Conservation (phyloP, 2,797 vertebrate genomes). For the Eupleurogrammus muticus region DNA sequence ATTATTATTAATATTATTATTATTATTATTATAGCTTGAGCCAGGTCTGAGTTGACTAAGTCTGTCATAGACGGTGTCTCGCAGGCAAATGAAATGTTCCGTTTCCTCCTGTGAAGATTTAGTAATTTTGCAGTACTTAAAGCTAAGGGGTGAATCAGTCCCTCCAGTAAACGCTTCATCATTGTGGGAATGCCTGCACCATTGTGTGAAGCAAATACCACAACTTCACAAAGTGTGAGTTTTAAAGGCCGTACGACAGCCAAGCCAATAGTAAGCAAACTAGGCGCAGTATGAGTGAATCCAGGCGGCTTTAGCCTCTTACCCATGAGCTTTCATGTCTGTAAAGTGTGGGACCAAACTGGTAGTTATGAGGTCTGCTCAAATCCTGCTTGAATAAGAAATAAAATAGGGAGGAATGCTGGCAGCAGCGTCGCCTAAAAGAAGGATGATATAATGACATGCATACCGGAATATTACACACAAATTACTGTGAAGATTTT, state of each 20-base stretch:
- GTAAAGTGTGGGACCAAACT: slow-evolving; percentile 48
- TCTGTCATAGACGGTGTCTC: slow-evolving; percentile 7
- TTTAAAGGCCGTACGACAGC: slow-evolving; percentile 70
- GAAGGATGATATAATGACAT: slow-evolving; percentile 14
- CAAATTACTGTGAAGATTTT: slow-evolving; percentile 26
- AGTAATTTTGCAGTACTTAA: slow-evolving; percentile 35
- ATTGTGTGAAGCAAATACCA: slow-evolving; percentile 62
- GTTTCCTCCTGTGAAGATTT: slow-evolving; percentile 37
- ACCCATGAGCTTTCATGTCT: slow-evolving; percentile 58
- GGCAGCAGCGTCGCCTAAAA: slow-evolving; percentile 19
- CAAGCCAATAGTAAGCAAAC: slow-evolving; percentile 54
- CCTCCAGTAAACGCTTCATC: slow-evolving; percentile 46
- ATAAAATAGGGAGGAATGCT: slow-evolving; percentile 34
- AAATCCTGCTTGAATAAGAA: slow-evolving; percentile 44
- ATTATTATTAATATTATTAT: too few relatives aligned
- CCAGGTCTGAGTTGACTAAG: too few relatives aligned
- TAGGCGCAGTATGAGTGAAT: slow-evolving; percentile 51
- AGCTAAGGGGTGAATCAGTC: slow-evolving; percentile 38
- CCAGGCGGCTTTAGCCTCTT: slow-evolving; percentile 58
- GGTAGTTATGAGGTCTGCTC: slow-evolving; percentile 60
- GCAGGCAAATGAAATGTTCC: slow-evolving; percentile 1
- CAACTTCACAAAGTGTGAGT: slow-evolving; percentile 69
- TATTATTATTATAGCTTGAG: too few relatives aligned
- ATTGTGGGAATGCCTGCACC: slow-evolving; percentile 49
- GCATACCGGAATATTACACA: background rate